A percentile compares a stretch with the other conserved stretches of the same genome.
These are phyloP conservation scores for Halcyon leucocephala DNA, from an alignment of 2,797 vertebrate genomes.

Conservation along the genomic window DNA sequence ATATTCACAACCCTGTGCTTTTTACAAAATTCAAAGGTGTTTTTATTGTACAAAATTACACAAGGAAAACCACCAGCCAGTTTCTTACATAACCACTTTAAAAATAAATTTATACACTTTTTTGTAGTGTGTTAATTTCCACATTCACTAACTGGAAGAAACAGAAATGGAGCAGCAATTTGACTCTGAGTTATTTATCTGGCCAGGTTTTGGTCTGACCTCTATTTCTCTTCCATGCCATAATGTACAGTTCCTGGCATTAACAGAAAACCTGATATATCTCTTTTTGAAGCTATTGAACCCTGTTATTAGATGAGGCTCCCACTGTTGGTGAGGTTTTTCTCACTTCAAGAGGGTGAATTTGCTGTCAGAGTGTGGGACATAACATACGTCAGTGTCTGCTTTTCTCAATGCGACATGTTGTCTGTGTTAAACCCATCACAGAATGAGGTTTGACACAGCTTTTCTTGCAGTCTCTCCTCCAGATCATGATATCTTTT, in stretches of 20 bases:
- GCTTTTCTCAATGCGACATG: background rate
- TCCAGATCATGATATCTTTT: background rate
- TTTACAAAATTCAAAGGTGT: constrained; percentile 34
- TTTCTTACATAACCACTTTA: background rate
- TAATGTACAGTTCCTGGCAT: background rate
- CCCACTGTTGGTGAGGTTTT: background rate
- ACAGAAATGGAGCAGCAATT: constrained; percentile 34
- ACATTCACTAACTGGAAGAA: constrained; percentile 42
- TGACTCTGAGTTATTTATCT: constrained; percentile 7
- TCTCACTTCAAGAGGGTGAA: background rate
- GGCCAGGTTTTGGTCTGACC: background rate
- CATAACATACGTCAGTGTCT: background rate
- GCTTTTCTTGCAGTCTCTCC: background rate
- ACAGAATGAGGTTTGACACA: background rate
- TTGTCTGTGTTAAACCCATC: background rate
- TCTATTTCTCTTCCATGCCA: background rate
- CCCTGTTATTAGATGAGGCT: background rate
- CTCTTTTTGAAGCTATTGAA: background rate
- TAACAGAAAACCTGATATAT: background rate
- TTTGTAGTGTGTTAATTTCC: constrained; percentile 33
- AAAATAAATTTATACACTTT: constrained; percentile 14
- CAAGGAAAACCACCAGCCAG: background rate
- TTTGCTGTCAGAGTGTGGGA: background rate
- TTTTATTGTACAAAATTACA: constrained; percentile 63
- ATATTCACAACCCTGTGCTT: constrained; percentile 49